Evolutionary conservation across 1,140 invertebrate species (phyloP).

Genomic region (Meloidogyne chitwoodi): DNA sequence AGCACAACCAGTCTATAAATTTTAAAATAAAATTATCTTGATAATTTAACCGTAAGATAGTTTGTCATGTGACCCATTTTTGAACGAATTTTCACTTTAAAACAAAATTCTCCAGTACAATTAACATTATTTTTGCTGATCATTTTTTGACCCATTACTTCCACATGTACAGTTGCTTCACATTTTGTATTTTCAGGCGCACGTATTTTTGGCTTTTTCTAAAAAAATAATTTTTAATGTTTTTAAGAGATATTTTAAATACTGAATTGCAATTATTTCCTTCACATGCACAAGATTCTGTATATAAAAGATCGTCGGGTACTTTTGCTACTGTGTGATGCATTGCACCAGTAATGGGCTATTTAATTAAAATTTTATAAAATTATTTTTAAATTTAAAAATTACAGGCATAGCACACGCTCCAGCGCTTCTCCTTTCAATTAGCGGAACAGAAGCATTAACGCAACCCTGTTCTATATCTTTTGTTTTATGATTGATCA

Average conservation of each 20-base stretch:
- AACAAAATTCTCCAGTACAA: conserved; percentile 57
- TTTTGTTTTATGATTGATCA: conserved; percentile 48
- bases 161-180: conserved; percentile 42
- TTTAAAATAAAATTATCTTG: neutral
- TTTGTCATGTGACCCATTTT: conserved; percentile 50
- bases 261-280: conserved; percentile 46
- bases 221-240: neutral
- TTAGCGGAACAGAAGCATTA: conserved; percentile 55
- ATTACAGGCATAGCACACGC: conserved; percentile 56
- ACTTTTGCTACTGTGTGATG: conserved; percentile 52
- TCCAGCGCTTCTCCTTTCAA: conserved; percentile 52
- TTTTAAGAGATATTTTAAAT: too few relatives aligned
- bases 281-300: conserved; percentile 54
- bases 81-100: conserved; percentile 47
- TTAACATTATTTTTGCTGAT: conserved; percentile 32
- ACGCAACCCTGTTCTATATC: conserved; percentile 54
- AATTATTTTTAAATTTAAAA: neutral
- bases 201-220: conserved; percentile 43
- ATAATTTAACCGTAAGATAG: conserved; percentile 31
- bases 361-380: neutral
- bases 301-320: conserved; percentile 51
- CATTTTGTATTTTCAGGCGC: conserved; percentile 48
- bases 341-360: conserved; percentile 59
- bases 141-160: conserved; percentile 48
- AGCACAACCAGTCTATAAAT: conserved; percentile 44